These are phyloP conservation scores for Emmelina monodactyla DNA, from an alignment of 2,888 invertebrate species.

Conservation along the genomic window DNA sequence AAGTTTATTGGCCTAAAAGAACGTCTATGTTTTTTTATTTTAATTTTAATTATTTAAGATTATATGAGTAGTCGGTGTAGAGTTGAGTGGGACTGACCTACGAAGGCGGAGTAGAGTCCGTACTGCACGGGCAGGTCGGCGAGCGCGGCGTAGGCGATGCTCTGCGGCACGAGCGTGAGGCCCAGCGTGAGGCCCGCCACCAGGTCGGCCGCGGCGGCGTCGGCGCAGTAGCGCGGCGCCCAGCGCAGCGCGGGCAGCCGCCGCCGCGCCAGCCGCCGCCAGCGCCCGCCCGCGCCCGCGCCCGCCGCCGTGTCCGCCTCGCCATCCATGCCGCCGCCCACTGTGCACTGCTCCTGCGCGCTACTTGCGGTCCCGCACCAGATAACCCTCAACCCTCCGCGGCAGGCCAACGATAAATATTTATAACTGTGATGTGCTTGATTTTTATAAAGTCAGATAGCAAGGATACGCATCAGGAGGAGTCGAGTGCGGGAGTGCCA, in stretches of 20 bases:
- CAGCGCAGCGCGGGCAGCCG: constrained; percentile 68
- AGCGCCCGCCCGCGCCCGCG: constrained; percentile 14
- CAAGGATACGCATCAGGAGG: neutral
- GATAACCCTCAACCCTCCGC: too few relatives aligned
- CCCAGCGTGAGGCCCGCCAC: constrained; percentile 91
- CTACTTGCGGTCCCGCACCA: too few relatives aligned
- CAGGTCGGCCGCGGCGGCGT: constrained; percentile 77
- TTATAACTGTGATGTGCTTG: too few relatives aligned
- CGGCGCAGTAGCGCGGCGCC: constrained; percentile 74
- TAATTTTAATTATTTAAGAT: too few relatives aligned
- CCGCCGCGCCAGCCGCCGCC: constrained; percentile 21
- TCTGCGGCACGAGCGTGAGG: constrained; percentile 91
- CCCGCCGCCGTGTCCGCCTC: constrained; percentile 15
- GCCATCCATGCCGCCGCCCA: neutral
- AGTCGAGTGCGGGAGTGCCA: neutral
- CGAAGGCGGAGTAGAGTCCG: constrained; percentile 91
- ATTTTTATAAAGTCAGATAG: too few relatives aligned
- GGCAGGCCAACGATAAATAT: too few relatives aligned
- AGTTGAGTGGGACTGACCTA: constrained; percentile 70
- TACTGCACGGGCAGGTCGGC: constrained; percentile 88
- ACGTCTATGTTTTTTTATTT: too few relatives aligned
- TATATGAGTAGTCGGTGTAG: too few relatives aligned
- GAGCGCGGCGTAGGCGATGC: constrained; percentile 88
- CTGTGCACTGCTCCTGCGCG: neutral
- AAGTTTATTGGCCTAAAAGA: too few relatives aligned